Evolutionary conservation across 92 coral and sea anemone genomes (phyloP), one percentile per base, ranked within the genome.

Genomic region (Meandrina meandrites): DNA sequence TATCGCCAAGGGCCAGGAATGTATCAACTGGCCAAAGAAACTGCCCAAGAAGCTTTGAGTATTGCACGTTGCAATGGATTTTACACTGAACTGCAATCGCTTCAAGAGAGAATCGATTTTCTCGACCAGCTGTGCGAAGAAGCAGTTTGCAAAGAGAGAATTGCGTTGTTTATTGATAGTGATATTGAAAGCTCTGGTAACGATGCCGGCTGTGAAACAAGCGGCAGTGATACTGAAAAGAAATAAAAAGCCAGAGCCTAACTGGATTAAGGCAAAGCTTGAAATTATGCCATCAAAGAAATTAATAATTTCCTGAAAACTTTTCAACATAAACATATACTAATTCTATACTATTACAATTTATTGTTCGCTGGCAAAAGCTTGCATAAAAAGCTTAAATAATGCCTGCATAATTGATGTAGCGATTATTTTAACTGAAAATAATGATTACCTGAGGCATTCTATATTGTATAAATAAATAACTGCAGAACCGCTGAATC

Each of bases 51-150:
- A 16, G 89, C 89, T 5, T 24, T 86, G 76, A 8, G 62, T 8
- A 1, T 86, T 31, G 89, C 89, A 0, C 15, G 47, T 32, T 17
- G 30, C 10, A 45, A 56, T 47, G 36, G 81, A 27, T 84, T 84
- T 58, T 48, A 31, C 57, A 75, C 88, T 21, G 88, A 84, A 16
- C 21, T 47, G 4, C 48, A 14, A 37, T 15, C 56, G 40, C 78
- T 84, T 31, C 73, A 34, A 53, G 88, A 84, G 27, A 54, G 88
- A 75, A 58, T 84, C 27, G 88, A 75, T n/a, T 77, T 48, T 45
- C 81, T 77, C 34, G 30, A 76, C 1, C 54, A 50, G 17, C 22
- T 76, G 57, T 42, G 80, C 21, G 56, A 31, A 34, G 47, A 31
- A 19, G 2, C 28, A 21, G 27, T 4, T 27, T 40, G 15, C 50